phyloP scores from a whole-genome alignment of 2,797 vertebrate genomes.

The Halcyon leucocephala region DNA sequence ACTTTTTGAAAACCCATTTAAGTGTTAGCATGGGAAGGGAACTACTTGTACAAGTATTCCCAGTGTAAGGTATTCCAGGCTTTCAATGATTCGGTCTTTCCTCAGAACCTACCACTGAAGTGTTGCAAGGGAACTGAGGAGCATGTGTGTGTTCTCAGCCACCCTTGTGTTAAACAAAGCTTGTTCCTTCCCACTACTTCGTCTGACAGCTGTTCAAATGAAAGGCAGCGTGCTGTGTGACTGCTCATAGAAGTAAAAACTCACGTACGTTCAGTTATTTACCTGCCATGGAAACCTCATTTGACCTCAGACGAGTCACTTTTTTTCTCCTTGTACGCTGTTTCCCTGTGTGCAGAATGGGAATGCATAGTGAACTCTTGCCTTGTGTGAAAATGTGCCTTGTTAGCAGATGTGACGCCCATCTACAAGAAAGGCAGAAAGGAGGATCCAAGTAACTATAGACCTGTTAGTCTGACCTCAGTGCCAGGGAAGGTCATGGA shows the following conservation, averaged over 20 bases:
- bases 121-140: not conserved
- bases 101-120: not conserved
- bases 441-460: too few relatives aligned
- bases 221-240: not conserved
- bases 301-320: not conserved
- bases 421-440: too few relatives aligned
- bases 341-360: rapidly evolving
- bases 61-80: not conserved
- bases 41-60: not conserved
- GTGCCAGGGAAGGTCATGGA: too few relatives aligned
- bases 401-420: too few relatives aligned
- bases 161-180: not conserved
- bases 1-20: not conserved
- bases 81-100: not conserved
- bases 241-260: not conserved
- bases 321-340: not conserved
- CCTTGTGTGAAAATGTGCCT: not conserved
- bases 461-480: too few relatives aligned
- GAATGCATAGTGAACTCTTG: not conserved
- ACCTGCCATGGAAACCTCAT: conserved; percentile 6
- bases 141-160: not conserved
- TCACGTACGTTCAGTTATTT: not conserved
- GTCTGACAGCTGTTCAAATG: not conserved
- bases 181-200: not conserved
- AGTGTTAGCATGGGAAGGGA: not conserved